Evolutionary conservation across 2,888 invertebrate genomes (phyloP).

Genomic region (Glyphotaelius pellucidus): DNA sequence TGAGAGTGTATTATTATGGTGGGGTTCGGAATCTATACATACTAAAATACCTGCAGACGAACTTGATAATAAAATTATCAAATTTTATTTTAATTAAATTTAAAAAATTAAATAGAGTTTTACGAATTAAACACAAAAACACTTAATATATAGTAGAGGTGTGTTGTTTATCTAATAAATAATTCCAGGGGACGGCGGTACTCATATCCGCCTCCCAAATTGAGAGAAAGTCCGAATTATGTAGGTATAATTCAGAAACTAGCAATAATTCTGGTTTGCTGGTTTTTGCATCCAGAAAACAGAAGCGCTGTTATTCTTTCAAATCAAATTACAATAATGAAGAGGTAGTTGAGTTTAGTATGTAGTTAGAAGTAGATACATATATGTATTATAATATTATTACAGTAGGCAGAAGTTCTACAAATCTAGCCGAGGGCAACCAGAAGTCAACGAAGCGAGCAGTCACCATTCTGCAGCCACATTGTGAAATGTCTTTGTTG

Average conservation of each 20-base stretch:
- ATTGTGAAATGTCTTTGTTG: neutral
- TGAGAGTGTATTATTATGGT: no score
- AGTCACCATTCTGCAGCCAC: neutral
- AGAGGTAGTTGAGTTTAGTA: neutral
- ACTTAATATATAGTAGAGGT: no score
- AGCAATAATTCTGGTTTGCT: neutral
- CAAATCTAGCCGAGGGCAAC: neutral
- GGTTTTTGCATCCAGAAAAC: neutral
- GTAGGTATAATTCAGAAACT: neutral
- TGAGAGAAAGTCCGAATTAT: no score
- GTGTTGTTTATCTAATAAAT: no score
- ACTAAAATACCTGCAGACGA: no score
- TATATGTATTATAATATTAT: neutral
- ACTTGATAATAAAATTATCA: no score
- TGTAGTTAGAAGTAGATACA: neutral
- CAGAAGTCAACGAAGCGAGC: neutral
- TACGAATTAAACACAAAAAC: no score
- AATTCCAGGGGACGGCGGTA: no score
- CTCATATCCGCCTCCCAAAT: no score
- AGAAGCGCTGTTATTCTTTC: constrained; percentile 9
- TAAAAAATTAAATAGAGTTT: no score
- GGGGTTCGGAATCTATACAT: no score
- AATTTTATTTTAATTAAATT: no score
- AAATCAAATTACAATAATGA: neutral
- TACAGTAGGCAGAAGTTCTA: neutral